Evolutionary conservation across 2,113 vertebrate genomes (phyloP), one percentile per base, ranked within the genome.

Genomic region (Oncorhynchus gorbuscha): DNA sequence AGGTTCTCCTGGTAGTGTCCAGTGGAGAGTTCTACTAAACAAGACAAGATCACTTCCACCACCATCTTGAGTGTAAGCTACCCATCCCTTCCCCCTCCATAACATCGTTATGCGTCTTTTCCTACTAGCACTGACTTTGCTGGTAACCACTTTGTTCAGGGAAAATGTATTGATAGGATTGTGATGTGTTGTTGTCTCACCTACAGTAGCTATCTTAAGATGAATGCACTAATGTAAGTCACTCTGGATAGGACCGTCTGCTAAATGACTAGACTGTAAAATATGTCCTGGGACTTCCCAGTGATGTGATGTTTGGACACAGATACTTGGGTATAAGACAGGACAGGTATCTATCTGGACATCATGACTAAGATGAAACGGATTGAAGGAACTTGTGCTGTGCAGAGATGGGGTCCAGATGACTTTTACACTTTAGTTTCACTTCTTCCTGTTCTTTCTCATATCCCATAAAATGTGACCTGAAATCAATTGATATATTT

Each of bases 371-470:
- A 62, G 20, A 62, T 62, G 3, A 62, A 62, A 62, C 59, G 6
- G 20, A 62, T 62, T 22, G n/a, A 22, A 69, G 66, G 28, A 14
- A 68, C 14, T 16, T 68, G 28, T 32, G 28, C 28, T 26, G 66
- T 11, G 66, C 28, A 32, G 66, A 35, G 16, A 68, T 32, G 3
- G 18, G 16, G 3, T 35, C 28, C 16, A 35, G 4, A 9, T 6
- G 14, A 26, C 6, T 35, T 62, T 39, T 30, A 68, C 66, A 67
- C 26, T 13, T 32, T 28, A 75, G 86, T 90, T 89, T 92, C 90
- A 89, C 67, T 90, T 90, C 88, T 16, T 88, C 51, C 76, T 84
- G 82, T 78, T 18, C 70, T 84, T 90, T 89, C 70, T 87, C 90
- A 90, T 76, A 86, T 92, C 90, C 87, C 79, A 59, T 83, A 65